A percentile compares a stretch with the other conserved stretches of the same genome.
Evolutionary conservation across 2,797 vertebrate genomes (phyloP).

Genomic region (Apogon hyalosoma): DNA sequence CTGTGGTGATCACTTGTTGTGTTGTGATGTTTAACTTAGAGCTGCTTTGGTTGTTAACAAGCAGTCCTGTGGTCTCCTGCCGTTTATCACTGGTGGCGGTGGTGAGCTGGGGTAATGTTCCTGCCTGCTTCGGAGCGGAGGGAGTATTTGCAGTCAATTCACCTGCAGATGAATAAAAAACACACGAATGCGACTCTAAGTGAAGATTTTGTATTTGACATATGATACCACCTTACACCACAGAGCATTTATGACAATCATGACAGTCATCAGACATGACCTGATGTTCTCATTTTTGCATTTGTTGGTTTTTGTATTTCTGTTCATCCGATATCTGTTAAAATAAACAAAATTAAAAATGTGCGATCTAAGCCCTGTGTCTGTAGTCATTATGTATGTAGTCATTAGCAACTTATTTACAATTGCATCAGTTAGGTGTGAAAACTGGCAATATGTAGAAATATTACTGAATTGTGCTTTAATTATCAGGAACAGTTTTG

Average conservation of each 20-base stretch:
- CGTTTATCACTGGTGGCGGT: constrained; percentile 30
- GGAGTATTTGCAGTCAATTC: constrained; percentile 47
- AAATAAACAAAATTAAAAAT: no score
- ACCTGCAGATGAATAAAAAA: constrained; percentile 47
- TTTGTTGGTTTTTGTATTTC: no score
- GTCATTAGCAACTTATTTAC: no score
- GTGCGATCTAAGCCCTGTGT: no score
- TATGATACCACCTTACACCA: background rate
- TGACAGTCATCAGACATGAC: no score
- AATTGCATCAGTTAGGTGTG: no score
- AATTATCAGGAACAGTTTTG: no score
- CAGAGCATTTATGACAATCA: background rate
- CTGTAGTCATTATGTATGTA: no score
- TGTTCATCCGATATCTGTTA: no score
- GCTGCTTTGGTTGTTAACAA: constrained; percentile 31
- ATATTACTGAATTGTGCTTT: no score
- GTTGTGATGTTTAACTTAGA: constrained; percentile 42
- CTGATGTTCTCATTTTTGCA: no score
- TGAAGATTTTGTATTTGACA: background rate
- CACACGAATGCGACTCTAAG: constrained; percentile 5
- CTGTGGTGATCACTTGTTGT: constrained; percentile 41
- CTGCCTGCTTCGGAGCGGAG: constrained; percentile 48
- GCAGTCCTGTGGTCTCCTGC: constrained; percentile 25
- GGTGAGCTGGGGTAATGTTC: constrained; percentile 37
- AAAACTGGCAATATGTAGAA: no score